These are phyloP conservation scores for Bombylius major DNA, from an alignment of 2,888 invertebrate genomes.

Conservation along the genomic window DNA sequence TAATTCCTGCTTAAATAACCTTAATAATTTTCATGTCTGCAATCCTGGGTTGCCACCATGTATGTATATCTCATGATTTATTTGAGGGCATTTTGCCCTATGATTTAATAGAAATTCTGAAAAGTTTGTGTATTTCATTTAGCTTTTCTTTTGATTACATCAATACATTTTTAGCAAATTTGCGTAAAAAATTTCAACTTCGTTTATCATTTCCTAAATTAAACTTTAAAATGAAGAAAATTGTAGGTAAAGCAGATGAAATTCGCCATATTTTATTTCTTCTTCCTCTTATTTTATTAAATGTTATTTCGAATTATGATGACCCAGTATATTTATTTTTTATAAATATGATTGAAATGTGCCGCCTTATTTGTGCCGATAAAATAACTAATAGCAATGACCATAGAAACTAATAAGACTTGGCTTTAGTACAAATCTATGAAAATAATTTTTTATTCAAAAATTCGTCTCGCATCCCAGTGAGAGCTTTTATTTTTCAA, in stretches of 20 bases:
- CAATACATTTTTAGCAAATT: too few species aligned
- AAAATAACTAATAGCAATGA: not conserved
- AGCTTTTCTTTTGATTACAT: not conserved
- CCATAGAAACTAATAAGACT: too few species aligned
- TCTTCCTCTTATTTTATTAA: not conserved
- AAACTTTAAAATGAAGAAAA: not conserved
- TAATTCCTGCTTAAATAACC: too few species aligned
- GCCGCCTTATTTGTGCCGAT: not conserved
- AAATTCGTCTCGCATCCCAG: too few species aligned
- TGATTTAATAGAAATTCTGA: too few species aligned
- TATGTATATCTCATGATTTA: not conserved
- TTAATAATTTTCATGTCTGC: too few species aligned
- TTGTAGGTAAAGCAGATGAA: slow-evolving; percentile 2
- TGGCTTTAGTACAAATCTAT: too few species aligned
- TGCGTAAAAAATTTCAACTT: not conserved
- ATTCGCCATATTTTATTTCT: not conserved
- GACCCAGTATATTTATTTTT: not conserved
- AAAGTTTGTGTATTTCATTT: too few species aligned
- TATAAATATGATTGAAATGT: not conserved
- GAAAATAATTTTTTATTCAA: too few species aligned
- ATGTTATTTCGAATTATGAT: not conserved
- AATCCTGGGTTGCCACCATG: not conserved
- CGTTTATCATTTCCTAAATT: not conserved
- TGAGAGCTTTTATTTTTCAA: too few species aligned
- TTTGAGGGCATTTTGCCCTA: not conserved